phyloP scores from a whole-genome alignment of 1,140 invertebrate species.

The Penaeus chinensis region DNA sequence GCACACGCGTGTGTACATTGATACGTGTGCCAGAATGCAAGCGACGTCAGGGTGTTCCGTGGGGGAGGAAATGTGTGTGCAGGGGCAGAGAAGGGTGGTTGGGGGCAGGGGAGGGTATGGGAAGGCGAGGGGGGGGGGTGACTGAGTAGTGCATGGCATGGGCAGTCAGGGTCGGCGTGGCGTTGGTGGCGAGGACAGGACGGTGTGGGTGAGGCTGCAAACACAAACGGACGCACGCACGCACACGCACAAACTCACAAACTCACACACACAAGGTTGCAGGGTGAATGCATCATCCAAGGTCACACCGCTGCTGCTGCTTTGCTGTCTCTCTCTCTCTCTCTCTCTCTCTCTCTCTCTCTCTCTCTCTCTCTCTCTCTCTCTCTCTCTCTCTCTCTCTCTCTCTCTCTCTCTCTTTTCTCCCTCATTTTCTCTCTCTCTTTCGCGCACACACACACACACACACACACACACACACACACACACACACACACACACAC shows the following conservation, averaged over 20 bases:
- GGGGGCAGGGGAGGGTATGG: neutral
- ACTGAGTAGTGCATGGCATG: too few species aligned
- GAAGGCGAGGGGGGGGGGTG: neutral
- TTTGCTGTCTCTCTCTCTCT: neutral
- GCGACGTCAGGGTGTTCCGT: neutral
- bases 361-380: neutral
- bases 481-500: neutral
- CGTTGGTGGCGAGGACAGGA: neutral
- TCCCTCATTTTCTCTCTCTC: neutral
- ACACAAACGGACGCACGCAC: neutral
- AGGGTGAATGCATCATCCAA: slow-evolving; percentile 9
- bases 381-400: slow-evolving; percentile 3
- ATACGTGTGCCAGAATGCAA: neutral
- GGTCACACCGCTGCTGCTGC: neutral
- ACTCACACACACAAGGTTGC: slow-evolving; percentile 11
- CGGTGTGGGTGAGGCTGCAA: neutral
- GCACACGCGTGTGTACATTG: too few species aligned
- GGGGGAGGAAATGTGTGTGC: slow-evolving; percentile 2
- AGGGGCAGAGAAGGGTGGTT: neutral
- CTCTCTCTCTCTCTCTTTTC: neutral
- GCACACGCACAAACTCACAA: neutral
- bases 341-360: neutral
- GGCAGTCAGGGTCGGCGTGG: neutral
- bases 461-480: neutral
- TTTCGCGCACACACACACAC: slow-evolving; percentile 7